Base-by-base conservation (phyloP, 2,888 invertebrate species). In the Chloromyia formosa region DNA sequence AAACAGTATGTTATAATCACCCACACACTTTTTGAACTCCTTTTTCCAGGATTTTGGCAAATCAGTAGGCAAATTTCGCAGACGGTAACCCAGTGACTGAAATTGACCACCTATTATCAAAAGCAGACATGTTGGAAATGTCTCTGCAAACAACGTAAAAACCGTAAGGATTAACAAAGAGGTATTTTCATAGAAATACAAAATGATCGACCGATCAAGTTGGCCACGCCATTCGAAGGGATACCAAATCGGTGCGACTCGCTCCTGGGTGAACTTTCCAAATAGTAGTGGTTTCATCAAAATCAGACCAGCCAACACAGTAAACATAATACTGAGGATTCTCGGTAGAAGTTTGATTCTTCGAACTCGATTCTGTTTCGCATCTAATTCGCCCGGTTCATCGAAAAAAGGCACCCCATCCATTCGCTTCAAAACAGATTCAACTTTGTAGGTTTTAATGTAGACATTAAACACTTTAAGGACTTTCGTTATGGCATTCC, bases 51-150 rank as follows among this genome's bases (percentile, higher is more conserved):
- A 4, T 12, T 16, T 5, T 4, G 14, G 10, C 9, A 27, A 10
- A 14, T 62, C 18, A 9, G 1, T 5, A 4, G 62, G 62, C 40
- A 62, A 62, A 40, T 35, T 62, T 62, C 20, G 5, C 40, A 62
- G 16, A 7, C 62, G 62, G 16, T 62, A 62, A 4, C 62, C 62
- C n/a, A 62, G n/a, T 9, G 35, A 62, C n/a, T 62, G 1, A 16
- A 40, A 16, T 16, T 62, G 35, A 1, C 62, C 62, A 1, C 40
- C 62, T 7, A 62, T 40, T n/a, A 62, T 62, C 16, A 62, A 16
- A 16, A 62, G 62, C 16, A 62, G 7, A 5, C 62, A 35, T 7
- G 62, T 40, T 1, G 18, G 2, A 16, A 62, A 40, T 7, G 62
- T 2, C 27, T 62, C 62, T n/a, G 49, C 49, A 12, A n/a, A n/a